A percentile compares a stretch with the other conserved stretches of the same genome.
phyloP scores from a whole-genome alignment of 1,140 invertebrate genomes.

The Drosophila lini region DNA sequence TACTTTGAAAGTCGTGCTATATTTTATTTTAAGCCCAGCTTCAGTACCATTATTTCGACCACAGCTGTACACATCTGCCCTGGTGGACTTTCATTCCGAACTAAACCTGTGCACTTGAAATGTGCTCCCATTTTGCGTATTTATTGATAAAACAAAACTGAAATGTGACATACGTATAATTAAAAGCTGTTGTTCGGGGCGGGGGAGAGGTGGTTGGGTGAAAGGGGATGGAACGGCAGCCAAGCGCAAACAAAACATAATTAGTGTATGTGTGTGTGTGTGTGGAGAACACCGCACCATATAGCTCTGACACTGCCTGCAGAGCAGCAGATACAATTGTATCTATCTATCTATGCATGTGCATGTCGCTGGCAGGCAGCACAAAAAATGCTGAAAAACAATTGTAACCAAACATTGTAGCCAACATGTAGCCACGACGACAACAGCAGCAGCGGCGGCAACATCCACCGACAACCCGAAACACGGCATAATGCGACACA shows the following conservation, averaged over 20 bases:
- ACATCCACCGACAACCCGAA: slow-evolving; percentile 52
- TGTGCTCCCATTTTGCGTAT: slow-evolving; percentile 26
- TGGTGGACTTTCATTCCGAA: slow-evolving; percentile 11
- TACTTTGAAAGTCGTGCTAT: too few relatives aligned
- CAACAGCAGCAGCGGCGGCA: slow-evolving; percentile 36
- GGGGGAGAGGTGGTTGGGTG: background rate
- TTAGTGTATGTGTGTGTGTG: slow-evolving; percentile 36
- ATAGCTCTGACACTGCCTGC: slow-evolving; percentile 21
- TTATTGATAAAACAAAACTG: slow-evolving; percentile 59
- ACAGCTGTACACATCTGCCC: slow-evolving; percentile 1
- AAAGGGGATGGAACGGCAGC: slow-evolving; percentile 43
- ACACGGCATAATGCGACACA: slow-evolving; percentile 78
- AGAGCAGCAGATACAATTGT: slow-evolving; percentile 63
- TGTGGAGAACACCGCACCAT: background rate
- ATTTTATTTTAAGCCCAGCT: background rate
- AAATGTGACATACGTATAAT: slow-evolving; percentile 67
- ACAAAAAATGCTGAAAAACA: slow-evolving; percentile 50
- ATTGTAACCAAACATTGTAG: slow-evolving; percentile 73
- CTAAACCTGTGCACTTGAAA: slow-evolving; percentile 53
- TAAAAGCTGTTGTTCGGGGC: slow-evolving; percentile 24
- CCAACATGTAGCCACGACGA: slow-evolving; percentile 77
- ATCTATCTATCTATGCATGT: slow-evolving; percentile 61
- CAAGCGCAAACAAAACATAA: slow-evolving; percentile 76
- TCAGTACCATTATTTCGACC: background rate
- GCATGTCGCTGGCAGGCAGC: slow-evolving; percentile 46